Evolutionary conservation across 2,888 invertebrate genomes (phyloP), one percentile per base, ranked within the genome.

Genomic region (Acleris cristana): DNA sequence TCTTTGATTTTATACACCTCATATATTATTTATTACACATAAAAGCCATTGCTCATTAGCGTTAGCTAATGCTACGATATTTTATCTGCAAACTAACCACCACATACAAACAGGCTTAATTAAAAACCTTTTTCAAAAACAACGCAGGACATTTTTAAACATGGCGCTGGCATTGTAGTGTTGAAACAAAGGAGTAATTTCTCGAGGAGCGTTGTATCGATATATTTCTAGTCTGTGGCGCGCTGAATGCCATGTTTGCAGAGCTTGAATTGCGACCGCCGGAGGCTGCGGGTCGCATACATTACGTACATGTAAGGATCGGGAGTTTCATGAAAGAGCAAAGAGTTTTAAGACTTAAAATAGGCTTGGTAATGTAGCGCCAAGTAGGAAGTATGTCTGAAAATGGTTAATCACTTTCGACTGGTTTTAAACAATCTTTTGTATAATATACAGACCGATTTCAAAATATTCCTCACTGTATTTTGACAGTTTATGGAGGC

Each of bases 171-270:
- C 84, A 85, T 85, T 83, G 79, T 78, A 74, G 69, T 74, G 69
- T 57, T 70, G 71, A 79, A 83, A 86, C 86, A 85, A 86, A 86
- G 79, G 81, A 76, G 75, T 80, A 83, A 81, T 85, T 82, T 79
- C 78, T 73, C 73, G 74, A 83, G 84, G 81, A 86, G 76, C 76
- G 78, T 78, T 77, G 77, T 84, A 81, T 84, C 82, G 80, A 84
- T 81, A 81, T 81, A 78, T 81, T 79, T 74, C 76, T 74, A 72
- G 62, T 54, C 58, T 53, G 40, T 62, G 62, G 26, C 53, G 60
- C 64, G 48, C 58, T 71, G 67, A 57, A 74, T 73, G 72, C 65
- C 61, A 73, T 84, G 84, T 83, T 82, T 82, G 80, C 77, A 62
- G 70, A 81, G 81, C 79, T 79, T 84, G 82, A 82, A 86, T 86